phyloP scores from a whole-genome alignment of 2,888 invertebrate species.

The Plebejus argus region DNA sequence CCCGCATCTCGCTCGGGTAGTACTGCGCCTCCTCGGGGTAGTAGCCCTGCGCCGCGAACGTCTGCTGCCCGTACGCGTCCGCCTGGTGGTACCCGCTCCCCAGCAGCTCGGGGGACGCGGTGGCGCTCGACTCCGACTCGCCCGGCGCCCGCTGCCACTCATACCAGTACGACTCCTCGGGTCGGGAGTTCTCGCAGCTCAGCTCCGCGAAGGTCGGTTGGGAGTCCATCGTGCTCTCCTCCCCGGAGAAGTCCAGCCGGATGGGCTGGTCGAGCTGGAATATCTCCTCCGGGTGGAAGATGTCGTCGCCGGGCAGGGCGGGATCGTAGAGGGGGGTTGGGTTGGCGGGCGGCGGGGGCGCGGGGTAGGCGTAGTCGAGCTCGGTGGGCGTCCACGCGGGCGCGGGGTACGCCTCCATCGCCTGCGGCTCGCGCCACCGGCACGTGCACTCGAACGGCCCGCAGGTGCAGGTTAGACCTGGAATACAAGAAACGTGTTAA shows the following conservation, averaged over 20 bases:
- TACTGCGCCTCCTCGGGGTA: conserved; percentile 73
- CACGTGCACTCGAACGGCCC: conserved; percentile 89
- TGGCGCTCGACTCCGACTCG: conserved; percentile 77
- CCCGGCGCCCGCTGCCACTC: conserved; percentile 77
- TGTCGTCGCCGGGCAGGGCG: conserved; percentile 82
- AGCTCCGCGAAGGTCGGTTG: conserved; percentile 87
- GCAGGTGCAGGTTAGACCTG: conserved; percentile 85
- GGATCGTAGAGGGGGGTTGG: conserved; percentile 80
- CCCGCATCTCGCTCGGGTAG: conserved; percentile 64
- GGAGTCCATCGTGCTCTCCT: conserved; percentile 78
- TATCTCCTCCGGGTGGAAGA: conserved; percentile 89
- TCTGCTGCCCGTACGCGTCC: conserved; percentile 66
- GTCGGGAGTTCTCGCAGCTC: conserved; percentile 85
- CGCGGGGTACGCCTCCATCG: conserved; percentile 59
- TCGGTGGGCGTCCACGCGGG: conserved; percentile 63
- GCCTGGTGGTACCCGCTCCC: conserved; percentile 65
- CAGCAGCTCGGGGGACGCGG: conserved; percentile 80
- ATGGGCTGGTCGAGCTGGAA: conserved; percentile 89
- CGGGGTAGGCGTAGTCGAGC: conserved; percentile 60
- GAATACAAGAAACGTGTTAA: not conserved
- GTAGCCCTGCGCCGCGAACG: conserved; percentile 62
- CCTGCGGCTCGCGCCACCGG: conserved; percentile 67
- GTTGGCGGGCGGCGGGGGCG: conserved; percentile 55
- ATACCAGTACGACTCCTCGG: conserved; percentile 81
- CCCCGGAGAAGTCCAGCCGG: conserved; percentile 81